These are phyloP conservation scores for Ctenopoma kingsleyae DNA, from an alignment of 2,797 vertebrate genomes.

Conservation along the genomic window DNA sequence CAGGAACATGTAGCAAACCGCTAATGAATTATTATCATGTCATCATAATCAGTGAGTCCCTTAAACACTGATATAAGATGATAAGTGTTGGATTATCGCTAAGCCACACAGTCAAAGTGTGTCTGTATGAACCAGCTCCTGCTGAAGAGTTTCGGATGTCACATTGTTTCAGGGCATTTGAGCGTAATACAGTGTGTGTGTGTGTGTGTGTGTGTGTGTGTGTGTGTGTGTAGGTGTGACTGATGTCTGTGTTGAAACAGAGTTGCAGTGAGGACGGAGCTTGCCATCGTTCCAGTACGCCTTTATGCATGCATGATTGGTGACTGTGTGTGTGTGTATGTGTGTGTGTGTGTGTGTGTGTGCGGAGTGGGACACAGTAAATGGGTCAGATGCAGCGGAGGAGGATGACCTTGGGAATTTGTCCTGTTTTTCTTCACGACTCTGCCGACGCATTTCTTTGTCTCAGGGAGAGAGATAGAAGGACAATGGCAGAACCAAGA, in stretches of 20 bases:
- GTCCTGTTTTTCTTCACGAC: conserved; percentile 74
- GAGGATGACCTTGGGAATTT: conserved; percentile 82
- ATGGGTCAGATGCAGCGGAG: conserved; percentile 79
- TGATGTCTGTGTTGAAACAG: conserved; percentile 24
- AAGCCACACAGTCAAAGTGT: background rate
- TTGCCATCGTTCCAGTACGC: conserved; percentile 20
- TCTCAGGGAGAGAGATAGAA: conserved; percentile 38
- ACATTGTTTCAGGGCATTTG: conserved; percentile 40
- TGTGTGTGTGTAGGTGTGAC: conserved; percentile 11
- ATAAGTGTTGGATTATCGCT: background rate
- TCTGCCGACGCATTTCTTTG: conserved; percentile 56
- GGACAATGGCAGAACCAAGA: background rate
- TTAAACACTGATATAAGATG: background rate
- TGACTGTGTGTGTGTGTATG: conserved; percentile 18
- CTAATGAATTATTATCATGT: background rate
- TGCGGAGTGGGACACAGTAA: conserved; percentile 68
- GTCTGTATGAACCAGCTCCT: conserved; percentile 17
- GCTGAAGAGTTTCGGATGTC: conserved; percentile 37
- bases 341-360: conserved; percentile 13
- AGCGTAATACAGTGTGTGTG: conserved; percentile 6
- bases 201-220: conserved; percentile 12
- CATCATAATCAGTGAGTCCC: background rate
- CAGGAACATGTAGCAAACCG: background rate
- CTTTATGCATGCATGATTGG: conserved; percentile 66
- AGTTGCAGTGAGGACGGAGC: conserved; percentile 40